These are phyloP conservation scores for Scaptomyza tumidula DNA, from an alignment of 2,888 invertebrate genomes.

Conservation along the genomic window DNA sequence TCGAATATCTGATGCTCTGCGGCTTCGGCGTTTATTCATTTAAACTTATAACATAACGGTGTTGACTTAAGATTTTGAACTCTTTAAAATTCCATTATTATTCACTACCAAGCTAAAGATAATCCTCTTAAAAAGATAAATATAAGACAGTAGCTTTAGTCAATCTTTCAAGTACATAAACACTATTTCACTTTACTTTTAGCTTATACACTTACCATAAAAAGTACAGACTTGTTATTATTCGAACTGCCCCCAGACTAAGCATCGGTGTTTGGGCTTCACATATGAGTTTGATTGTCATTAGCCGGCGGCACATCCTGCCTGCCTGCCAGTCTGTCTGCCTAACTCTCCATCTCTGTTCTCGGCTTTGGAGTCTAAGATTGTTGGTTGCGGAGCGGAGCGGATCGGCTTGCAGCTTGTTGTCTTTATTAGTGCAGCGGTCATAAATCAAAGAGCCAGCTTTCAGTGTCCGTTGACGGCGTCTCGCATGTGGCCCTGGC, in stretches of 20 bases:
- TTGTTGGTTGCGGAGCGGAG: slow-evolving; percentile 13
- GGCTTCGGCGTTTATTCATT: no score
- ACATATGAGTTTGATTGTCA: slow-evolving; percentile 46
- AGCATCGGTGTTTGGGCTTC: slow-evolving; percentile 8
- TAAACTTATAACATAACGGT: no score
- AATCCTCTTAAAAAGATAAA: background rate
- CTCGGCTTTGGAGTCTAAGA: slow-evolving; percentile 5
- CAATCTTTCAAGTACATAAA: slow-evolving; percentile 1
- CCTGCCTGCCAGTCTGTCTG: slow-evolving; percentile 38
- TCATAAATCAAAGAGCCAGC: slow-evolving; percentile 75
- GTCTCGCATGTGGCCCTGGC: slow-evolving; percentile 75
- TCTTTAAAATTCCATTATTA: background rate
- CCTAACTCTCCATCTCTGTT: background rate
- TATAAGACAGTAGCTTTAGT: background rate
- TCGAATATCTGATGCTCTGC: no score
- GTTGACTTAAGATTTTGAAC: no score
- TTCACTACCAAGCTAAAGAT: background rate
- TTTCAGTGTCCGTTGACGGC: slow-evolving; percentile 48
- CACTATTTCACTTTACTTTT: background rate
- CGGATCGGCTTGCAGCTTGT: slow-evolving; percentile 71
- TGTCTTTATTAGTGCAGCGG: slow-evolving; percentile 73
- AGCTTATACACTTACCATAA: background rate
- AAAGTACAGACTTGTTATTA: background rate
- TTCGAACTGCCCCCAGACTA: slow-evolving; percentile 3
- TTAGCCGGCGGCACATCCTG: slow-evolving; percentile 70